Base-by-base conservation (phyloP, 2,797 vertebrate species). In the Esox lucius region DNA sequence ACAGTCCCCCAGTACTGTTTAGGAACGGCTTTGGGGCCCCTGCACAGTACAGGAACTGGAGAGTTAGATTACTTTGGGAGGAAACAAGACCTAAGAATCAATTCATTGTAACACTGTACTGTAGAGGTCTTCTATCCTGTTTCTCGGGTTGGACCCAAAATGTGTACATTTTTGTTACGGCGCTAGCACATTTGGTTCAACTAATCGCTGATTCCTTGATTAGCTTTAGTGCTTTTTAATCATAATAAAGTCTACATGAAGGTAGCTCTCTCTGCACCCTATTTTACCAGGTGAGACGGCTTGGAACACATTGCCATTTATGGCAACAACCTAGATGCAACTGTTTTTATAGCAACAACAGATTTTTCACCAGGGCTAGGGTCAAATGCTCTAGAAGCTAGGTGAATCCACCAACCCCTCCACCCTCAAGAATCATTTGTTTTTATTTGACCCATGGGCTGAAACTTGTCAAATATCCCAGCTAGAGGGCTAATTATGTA, bases 391-490 rank as follows among this genome's bases (percentile, higher is more conserved):
- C 1, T 1, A 42, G 5, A 42, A 7, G 9, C 39, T 42, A 6
- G 39, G 39, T 9, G 5, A 2, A 6, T 6, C 39, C 9, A 5
- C 39, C 9, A 4, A 83, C 73, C 80, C 49, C 79, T 81, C 83
- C 78, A 77, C 33, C 72, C 77, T 66, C 70, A 76, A 71, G 77
- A 80, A 70, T 78, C 64, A 74, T 73, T 71, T 90, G 89, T 91
- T 92, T 89, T 84, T 71, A 76, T 77, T 86, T 84, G 73, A 87
- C 85, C 79, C 80, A 68, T 67, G 73, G 80, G 75, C 62, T 35
- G 71, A 81, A 75, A 75, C 73, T 77, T 67, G 71, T 64, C 76
- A 75, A 78, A 51, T 71, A 53, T 33, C 70, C 51, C 31, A n/a
- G 70, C 51, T 13, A 16, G 28, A 13, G 70, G 62, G 59, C 69